Evolutionary conservation across 2,888 invertebrate species (phyloP).

Genomic region (Rhyacophila evoluta): DNA sequence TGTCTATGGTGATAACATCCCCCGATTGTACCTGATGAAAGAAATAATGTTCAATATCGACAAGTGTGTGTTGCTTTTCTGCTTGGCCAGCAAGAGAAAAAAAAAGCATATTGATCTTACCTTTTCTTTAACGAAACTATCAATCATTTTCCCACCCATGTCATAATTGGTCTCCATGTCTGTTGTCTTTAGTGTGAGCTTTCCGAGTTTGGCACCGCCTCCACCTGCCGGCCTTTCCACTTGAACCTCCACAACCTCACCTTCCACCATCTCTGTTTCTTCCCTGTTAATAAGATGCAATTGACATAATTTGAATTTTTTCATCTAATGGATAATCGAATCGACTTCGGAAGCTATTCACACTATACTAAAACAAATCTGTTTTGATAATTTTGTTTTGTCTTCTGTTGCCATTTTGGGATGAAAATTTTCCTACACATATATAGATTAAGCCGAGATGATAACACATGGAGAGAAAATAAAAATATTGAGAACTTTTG

Average conservation of each 20-base stretch:
- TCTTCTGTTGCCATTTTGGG: too few relatives aligned
- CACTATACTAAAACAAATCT: too few relatives aligned
- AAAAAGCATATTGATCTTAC: conserved; percentile 62
- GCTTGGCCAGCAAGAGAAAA: not conserved
- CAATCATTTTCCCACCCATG: conserved; percentile 98
- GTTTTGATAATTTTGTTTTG: too few relatives aligned
- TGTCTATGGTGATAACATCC: conserved; percentile 98
- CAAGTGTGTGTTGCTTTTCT: too few relatives aligned
- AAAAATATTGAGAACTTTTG: too few relatives aligned
- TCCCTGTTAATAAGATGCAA: conserved; percentile 84
- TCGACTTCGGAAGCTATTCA: too few relatives aligned
- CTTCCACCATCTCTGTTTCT: conserved; percentile 98
- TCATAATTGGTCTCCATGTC: conserved; percentile 99
- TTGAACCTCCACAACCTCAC: conserved; percentile 98
- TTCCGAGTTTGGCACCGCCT: conserved; percentile 85
- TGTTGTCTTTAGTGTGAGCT: conserved; percentile 96
- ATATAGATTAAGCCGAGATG: too few relatives aligned
- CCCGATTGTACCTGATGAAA: conserved; percentile 81
- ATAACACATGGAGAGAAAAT: too few relatives aligned
- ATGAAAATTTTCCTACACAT: too few relatives aligned
- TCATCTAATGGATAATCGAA: too few relatives aligned
- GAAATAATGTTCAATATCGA: too few relatives aligned
- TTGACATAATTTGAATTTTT: too few relatives aligned
- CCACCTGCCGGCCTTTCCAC: conserved; percentile 96
- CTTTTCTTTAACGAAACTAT: conserved; percentile 95